A percentile compares a stretch with the other conserved stretches of the same genome.
Evolutionary conservation across 2,888 invertebrate genomes (phyloP).

Genomic region (Octonoba sinensis): DNA sequence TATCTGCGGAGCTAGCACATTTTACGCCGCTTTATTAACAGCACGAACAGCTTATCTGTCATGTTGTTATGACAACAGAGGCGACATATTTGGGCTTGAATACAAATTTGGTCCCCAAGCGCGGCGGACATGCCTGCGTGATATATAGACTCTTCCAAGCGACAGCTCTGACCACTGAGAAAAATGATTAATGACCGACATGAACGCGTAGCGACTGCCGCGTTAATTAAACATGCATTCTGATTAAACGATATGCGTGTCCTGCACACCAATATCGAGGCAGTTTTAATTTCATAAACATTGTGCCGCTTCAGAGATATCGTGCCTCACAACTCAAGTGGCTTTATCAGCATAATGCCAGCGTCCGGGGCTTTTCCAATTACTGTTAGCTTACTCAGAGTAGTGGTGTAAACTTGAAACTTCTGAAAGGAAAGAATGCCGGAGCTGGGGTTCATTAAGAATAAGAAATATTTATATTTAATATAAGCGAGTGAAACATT

Average conservation of each 20-base stretch:
- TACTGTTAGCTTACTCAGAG: conserved; percentile 13
- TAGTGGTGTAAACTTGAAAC: conserved; percentile 31
- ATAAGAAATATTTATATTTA: too few relatives aligned
- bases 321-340: conserved; percentile 57
- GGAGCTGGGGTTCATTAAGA: too few relatives aligned
- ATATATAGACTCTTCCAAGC: conserved; percentile 50
- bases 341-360: conserved; percentile 55
- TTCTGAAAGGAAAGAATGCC: conserved; percentile 1
- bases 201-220: conserved; percentile 56
- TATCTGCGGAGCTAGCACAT: conserved; percentile 39
- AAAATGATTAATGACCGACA: conserved; percentile 54
- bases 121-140: conserved; percentile 37
- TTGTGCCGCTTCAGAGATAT: conserved; percentile 51
- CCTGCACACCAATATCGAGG: conserved; percentile 56
- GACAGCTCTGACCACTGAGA: conserved; percentile 57
- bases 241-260: conserved; percentile 62
- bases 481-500: too few relatives aligned
- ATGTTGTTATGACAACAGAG: conserved; percentile 61
- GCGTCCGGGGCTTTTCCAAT: conserved; percentile 46
- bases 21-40: conserved; percentile 51
- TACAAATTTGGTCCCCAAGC: conserved; percentile 48
- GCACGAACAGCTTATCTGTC: conserved; percentile 53
- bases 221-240: conserved; percentile 64
- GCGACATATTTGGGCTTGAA: conserved; percentile 58
- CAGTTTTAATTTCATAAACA: conserved; percentile 63